Evolutionary conservation across 1,140 invertebrate genomes (phyloP).

Genomic region (Brachionus paranguensis): DNA sequence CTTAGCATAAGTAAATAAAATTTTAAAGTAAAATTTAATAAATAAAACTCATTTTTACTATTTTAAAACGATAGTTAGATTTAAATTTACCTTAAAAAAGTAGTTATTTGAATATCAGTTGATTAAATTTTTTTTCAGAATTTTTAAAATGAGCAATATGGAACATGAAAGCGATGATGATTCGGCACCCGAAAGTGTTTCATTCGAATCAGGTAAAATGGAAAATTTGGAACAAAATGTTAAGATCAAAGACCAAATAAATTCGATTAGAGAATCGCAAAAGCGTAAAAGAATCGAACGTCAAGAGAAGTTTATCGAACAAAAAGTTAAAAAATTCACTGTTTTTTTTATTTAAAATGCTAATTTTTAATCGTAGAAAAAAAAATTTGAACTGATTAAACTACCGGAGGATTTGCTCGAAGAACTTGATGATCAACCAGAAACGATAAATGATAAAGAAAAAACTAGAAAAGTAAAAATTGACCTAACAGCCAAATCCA

Average conservation of each 20-base stretch:
- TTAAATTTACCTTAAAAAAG: neutral
- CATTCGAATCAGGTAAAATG: neutral
- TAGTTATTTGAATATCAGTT: no score
- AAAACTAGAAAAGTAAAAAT: neutral
- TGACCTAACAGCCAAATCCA: neutral
- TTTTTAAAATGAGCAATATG: neutral
- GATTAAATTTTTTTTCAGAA: neutral
- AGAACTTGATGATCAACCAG: neutral
- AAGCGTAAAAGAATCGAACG: neutral
- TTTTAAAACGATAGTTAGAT: neutral
- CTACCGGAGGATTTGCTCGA: neutral
- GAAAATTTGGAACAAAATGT: neutral
- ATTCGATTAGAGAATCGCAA: constrained; percentile 13
- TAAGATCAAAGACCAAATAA: constrained; percentile 20
- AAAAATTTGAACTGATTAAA: neutral
- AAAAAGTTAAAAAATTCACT: neutral
- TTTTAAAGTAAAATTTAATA: neutral
- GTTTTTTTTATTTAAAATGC: no score
- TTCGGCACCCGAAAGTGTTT: neutral
- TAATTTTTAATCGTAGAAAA: neutral
- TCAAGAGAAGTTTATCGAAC: constrained; percentile 18
- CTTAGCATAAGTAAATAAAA: neutral
- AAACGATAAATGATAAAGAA: neutral
- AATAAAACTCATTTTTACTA: neutral
- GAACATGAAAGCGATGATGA: constrained; percentile 20